Percentiles rank a stretch among this genome's conserved stretches.
phyloP scores from a whole-genome alignment of 2,113 vertebrate species.

The Sigmodon hispidus region DNA sequence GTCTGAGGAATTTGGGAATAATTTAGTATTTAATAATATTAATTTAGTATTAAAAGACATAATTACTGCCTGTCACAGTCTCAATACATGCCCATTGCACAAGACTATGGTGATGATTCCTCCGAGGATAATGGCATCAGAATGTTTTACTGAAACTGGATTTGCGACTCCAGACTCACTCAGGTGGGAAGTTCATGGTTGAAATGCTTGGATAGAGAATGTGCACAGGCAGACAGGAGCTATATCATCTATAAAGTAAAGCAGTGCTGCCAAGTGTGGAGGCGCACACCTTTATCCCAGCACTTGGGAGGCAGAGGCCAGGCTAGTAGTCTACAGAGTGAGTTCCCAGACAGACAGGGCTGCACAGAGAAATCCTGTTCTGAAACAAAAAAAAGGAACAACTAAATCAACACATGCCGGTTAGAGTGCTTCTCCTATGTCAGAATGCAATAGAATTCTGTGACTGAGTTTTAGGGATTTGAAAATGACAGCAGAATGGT shows the following conservation, averaged over 20 bases:
- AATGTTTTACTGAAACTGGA: not conserved
- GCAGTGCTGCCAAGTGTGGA: not conserved
- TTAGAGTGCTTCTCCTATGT: not conserved
- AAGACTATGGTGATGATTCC: not conserved
- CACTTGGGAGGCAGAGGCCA: not conserved
- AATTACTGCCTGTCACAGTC: not conserved
- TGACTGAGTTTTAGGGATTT: slow-evolving; percentile 26
- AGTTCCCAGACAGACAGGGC: not conserved
- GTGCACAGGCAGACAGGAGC: not conserved
- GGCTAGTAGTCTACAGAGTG: not conserved
- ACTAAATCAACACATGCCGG: not conserved
- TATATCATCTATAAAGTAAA: slow-evolving; percentile 10
- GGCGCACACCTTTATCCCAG: not conserved
- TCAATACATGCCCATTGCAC: not conserved
- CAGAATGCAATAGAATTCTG: not conserved
- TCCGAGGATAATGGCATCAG: not conserved
- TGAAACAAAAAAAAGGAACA: not conserved
- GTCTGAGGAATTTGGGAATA: not conserved
- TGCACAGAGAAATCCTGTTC: not conserved
- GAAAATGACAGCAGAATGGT: not conserved
- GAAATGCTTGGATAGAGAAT: not conserved
- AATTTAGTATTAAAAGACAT: not conserved
- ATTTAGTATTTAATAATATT: not conserved
- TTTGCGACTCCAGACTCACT: not conserved
- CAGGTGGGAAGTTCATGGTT: not conserved